Evolutionary conservation across 1,140 invertebrate genomes (phyloP).

Genomic region (Bombyx mori): ASM3026992v2 NC_085110.1:7080001-7080500

Average conservation of each 20-base stretch:
- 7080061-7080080: slow-evolving; percentile 29
- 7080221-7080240: slow-evolving; percentile 41
- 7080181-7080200: slow-evolving; percentile 54
- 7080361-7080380: too few relatives aligned
- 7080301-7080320: too few relatives aligned
- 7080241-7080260: slow-evolving; percentile 28
- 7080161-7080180: slow-evolving; percentile 65
- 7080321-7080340: too few relatives aligned
- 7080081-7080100: slow-evolving; percentile 53
- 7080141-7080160: slow-evolving; percentile 40
- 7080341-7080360: too few relatives aligned
- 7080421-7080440: too few relatives aligned
- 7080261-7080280: slow-evolving; percentile 19
- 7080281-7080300: slow-evolving; percentile 10
- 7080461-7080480: too few relatives aligned
- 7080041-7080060: slow-evolving; percentile 18
- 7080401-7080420: too few relatives aligned
- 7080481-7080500: too few relatives aligned
- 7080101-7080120: slow-evolving; percentile 61
- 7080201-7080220: slow-evolving; percentile 62
- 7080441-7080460: too few relatives aligned
- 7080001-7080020: too few relatives aligned
- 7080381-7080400: too few relatives aligned
- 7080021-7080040: too few relatives aligned
- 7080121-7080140: slow-evolving; percentile 56